Evolutionary conservation across 2,797 vertebrate species (phyloP).

Genomic region (Tarsius wallacei): DNA sequence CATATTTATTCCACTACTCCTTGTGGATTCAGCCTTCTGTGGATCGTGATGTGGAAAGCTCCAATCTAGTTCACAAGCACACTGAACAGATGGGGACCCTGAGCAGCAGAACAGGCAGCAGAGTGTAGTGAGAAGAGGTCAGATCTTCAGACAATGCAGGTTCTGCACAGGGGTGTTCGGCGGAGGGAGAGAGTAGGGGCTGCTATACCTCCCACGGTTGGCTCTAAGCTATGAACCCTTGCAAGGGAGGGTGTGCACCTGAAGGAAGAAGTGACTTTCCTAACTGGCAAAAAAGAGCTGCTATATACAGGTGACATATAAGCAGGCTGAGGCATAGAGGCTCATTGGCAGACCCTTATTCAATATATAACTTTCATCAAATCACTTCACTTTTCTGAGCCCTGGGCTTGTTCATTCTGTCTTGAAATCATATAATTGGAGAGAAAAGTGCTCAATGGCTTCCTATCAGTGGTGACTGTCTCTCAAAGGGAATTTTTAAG

Average conservation of each 20-base stretch:
- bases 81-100: not conserved
- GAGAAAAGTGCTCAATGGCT: not conserved
- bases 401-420: not conserved
- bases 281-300: not conserved
- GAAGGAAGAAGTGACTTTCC: not conserved
- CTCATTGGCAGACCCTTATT: not conserved
- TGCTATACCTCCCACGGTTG: rapidly evolving
- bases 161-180: not conserved
- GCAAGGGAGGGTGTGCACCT: not conserved
- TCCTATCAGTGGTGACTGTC: not conserved
- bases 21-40: not conserved
- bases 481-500: not conserved
- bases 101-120: not conserved
- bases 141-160: not conserved
- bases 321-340: not conserved
- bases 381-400: not conserved
- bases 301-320: not conserved
- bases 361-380: not conserved
- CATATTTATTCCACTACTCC: not conserved
- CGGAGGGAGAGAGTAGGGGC: not conserved
- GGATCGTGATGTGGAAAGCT: not conserved
- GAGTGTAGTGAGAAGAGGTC: not conserved
- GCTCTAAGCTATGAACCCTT: not conserved
- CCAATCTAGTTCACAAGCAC: not conserved
- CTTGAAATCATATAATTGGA: not conserved